phyloP scores from a whole-genome alignment of 2,888 invertebrate species.

The Noctua pronuba region DNA sequence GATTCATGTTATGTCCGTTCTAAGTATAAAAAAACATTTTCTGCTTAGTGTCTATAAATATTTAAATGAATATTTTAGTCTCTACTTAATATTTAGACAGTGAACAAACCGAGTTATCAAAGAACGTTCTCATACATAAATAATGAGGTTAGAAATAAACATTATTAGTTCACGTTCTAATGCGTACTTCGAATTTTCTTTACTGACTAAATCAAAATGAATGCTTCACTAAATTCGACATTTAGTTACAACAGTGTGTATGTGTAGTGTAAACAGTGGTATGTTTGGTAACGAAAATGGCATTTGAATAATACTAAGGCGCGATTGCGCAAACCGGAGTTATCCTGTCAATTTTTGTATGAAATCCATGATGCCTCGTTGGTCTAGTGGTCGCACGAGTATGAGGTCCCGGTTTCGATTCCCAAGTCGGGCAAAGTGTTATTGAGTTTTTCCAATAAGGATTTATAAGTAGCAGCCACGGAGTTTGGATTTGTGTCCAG shows the following conservation, averaged over 20 bases:
- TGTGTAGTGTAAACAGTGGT: neutral
- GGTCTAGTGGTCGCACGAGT: neutral
- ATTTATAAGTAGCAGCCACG: neutral
- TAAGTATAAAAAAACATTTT: neutral
- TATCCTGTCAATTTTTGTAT: neutral
- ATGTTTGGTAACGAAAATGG: neutral
- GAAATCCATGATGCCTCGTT: neutral
- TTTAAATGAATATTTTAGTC: neutral
- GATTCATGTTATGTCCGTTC: no score
- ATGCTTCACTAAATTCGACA: constrained; percentile 10
- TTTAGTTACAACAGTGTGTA: neutral
- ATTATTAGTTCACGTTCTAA: constrained; percentile 16
- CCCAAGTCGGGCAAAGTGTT: neutral
- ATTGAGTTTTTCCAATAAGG: neutral
- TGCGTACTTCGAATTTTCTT: constrained; percentile 25
- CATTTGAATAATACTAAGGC: neutral
- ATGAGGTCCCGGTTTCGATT: neutral
- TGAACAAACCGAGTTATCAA: constrained; percentile 13
- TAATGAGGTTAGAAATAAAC: constrained; percentile 30
- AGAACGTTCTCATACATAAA: constrained; percentile 32
- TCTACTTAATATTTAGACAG: constrained; percentile 30
- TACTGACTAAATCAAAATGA: constrained; percentile 5
- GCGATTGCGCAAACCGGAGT: neutral
- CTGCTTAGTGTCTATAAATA: neutral
- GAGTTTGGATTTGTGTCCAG: neutral